phyloP scores from a whole-genome alignment of 2,888 invertebrate species.

The Hirudinaria manillensis region DNA sequence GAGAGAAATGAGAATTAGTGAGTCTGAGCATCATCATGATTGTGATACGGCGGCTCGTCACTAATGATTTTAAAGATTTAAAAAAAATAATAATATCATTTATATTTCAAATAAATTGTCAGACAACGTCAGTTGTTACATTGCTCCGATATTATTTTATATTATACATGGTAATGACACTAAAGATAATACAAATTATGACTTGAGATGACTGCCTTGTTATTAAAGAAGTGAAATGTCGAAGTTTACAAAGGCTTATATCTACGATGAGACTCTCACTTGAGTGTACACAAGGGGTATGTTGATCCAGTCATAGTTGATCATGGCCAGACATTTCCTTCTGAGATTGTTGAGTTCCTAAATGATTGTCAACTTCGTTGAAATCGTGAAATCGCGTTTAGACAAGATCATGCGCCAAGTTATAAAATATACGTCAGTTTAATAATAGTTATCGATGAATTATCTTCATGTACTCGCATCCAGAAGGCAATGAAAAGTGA shows the following conservation, averaged over 20 bases:
- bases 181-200: no score
- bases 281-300: conserved; percentile 63
- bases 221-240: not conserved
- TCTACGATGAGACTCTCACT: no score
- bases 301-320: conserved; percentile 62
- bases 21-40: no score
- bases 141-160: no score
- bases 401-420: not conserved
- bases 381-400: conserved; percentile 21
- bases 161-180: no score
- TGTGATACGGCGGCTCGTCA: no score
- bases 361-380: not conserved
- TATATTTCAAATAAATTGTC: no score
- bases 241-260: no score
- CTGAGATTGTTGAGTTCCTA: conserved; percentile 75
- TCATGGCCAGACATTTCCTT: conserved; percentile 46
- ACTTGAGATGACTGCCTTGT: not conserved
- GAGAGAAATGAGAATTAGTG: not conserved
- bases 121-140: no score
- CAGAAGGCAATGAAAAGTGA: conserved; percentile 68
- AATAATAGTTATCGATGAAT: not conserved
- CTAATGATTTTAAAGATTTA: no score
- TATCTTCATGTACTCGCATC: not conserved
- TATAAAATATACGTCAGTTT: not conserved
- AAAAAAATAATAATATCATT: no score